phyloP scores from a whole-genome alignment of 2,113 vertebrate genomes.

The Ivindomyrus marchei region DNA sequence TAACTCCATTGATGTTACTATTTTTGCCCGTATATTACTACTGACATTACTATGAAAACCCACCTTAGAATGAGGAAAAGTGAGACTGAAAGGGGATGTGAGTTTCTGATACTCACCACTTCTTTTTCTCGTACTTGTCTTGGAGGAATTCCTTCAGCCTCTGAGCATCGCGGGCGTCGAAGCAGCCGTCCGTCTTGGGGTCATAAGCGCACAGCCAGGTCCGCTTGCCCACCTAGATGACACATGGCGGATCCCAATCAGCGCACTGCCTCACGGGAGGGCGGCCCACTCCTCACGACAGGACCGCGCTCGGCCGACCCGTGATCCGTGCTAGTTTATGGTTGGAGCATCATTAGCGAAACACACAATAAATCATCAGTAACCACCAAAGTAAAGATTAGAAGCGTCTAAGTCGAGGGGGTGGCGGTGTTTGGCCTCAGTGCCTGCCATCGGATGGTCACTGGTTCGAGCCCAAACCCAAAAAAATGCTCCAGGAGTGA shows the following conservation, averaged over 20 bases:
- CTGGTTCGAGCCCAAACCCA: neutral
- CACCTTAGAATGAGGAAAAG: neutral
- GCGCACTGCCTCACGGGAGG: neutral
- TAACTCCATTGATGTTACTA: neutral
- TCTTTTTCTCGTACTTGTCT: conserved; percentile 86
- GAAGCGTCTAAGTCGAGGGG: neutral
- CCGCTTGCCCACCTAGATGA: conserved; percentile 70
- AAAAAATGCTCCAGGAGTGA: neutral
- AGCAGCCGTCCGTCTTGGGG: conserved; percentile 68
- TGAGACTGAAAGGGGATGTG: neutral
- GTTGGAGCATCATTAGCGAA: neutral
- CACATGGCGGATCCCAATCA: neutral
- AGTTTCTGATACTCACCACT: conserved; percentile 63
- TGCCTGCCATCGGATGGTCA: neutral
- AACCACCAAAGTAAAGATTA: neutral
- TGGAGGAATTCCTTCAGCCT: conserved; percentile 87
- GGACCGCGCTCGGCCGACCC: neutral
- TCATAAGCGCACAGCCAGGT: conserved; percentile 82
- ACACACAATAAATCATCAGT: neutral
- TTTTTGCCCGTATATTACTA: neutral
- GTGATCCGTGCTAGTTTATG: neutral
- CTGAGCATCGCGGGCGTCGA: conserved; percentile 77
- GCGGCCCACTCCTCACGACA: too few species aligned
- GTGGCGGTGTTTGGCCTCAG: neutral
- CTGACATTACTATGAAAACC: neutral